Evolutionary conservation across 2,888 invertebrate genomes (phyloP), one percentile per base, ranked within the genome.

Genomic region (Lydus trimaculatus): DNA sequence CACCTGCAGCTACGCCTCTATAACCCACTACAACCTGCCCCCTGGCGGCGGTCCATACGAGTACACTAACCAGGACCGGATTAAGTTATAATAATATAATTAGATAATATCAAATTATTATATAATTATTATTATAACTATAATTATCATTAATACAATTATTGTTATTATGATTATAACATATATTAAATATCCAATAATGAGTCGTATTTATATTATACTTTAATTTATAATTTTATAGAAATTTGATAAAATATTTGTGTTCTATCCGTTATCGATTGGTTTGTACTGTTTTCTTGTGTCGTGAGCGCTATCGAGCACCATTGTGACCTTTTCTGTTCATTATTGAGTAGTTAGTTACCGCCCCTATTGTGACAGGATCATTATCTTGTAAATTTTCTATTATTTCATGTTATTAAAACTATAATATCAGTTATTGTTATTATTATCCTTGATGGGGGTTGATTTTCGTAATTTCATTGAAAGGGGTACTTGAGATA

Each of bases 1-100:
- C 83, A 83, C 82, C 83, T 83, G 83, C 75, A 81, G 80, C 80
- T 83, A 83, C 84, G 84, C 84, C 84, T 84, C 79, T 81, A 79
- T 79, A 72, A 81, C 81, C 83, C 82, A 81, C 80, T 81, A 80
- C 76, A 75, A 77, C 77, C 77, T 81, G 82, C 82, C 83, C 83
- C 81, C 84, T 84, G 80, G 79, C 78, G 82, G 82, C 73, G 66
- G 65, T 67, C 61, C 64, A 63, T 63, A 67, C 64, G 36, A 65
- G 68, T 67, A 61, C 69, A 63, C 56, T 52, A 31, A 20, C 43
- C 64, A 23, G 39, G 60, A 48, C 23, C 67, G 43, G 43, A 43
- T 43, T 43, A 17, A 43, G n/a, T 17, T 8, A 43, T 43, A 43
- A 43, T 43, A 6, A 33, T 33, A 33, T 33, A 43, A 43, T 17